Evolutionary conservation across 2,888 invertebrate genomes (phyloP), one percentile per base, ranked within the genome.

Genomic region (Dascillus cervinus): DNA sequence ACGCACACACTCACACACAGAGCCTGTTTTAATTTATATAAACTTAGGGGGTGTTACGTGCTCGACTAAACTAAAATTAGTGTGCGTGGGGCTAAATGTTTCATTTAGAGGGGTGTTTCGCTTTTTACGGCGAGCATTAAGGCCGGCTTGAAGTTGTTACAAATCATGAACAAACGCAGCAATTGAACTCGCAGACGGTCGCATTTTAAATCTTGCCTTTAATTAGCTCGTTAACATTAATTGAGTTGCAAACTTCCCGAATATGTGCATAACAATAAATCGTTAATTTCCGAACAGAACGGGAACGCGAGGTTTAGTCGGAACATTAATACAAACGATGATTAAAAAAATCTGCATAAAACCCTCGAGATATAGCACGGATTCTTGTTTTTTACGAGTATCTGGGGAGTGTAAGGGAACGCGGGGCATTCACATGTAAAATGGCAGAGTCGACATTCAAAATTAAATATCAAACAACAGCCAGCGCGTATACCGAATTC

Each of bases 301-400:
- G 38, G 36, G 29, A 19, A 29, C 25, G 27, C 38, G 29, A 22
- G 37, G 37, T 44, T 41, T 39, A 32, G 36, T 46, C 46, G 39
- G 49, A 47, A 53, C 52, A 53, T 55, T 55, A 55, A 52, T 53
- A 49, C 50, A 48, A 52, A 51, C 50, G 49, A 47, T 53, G 53
- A 55, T 53, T 55, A 55, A 55, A 55, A n/a, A 55, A 55, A 55
- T 55, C 53, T 55, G 50, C 55, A 55, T 55, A 55, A 44, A 43
- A 40, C 46, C 43, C 47, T 34, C 38, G 41, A 34, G 34, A 33
- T n/a, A n/a, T n/a, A n/a, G n/a, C 32, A 32, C 32, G 17, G 34
- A 37, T 43, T 34, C 39, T 41, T 36, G 42, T 39, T 42, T 47
- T 48, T 50, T 53, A 53, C 38, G 49, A 43, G 44, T 39, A 44